Evolutionary conservation across 2,888 invertebrate genomes (phyloP).

Genomic region (Artemia sp.): DNA sequence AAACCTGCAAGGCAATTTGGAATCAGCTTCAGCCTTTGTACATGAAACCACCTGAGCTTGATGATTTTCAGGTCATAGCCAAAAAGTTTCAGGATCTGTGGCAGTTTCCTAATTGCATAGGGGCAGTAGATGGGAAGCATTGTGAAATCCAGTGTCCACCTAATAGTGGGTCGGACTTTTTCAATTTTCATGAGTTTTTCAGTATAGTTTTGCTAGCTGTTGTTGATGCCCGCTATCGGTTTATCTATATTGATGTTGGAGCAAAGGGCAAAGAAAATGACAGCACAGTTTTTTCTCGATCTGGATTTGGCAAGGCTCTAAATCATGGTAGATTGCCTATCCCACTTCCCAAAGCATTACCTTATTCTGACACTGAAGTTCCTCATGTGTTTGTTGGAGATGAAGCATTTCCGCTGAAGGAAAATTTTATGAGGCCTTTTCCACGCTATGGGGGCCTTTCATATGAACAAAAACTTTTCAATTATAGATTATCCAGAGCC

Average conservation of each 20-base stretch:
- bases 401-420: conserved; percentile 20
- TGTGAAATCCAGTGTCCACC: conserved; percentile 21
- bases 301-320: not conserved
- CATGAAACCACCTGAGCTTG: not conserved
- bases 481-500: conserved; percentile 3
- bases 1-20: not conserved
- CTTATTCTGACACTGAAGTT: not conserved
- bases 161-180: conserved; percentile 23
- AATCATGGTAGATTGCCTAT: not conserved
- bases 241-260: not conserved
- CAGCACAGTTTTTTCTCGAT: not conserved
- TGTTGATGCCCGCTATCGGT: not conserved
- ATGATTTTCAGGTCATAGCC: conserved; percentile 16
- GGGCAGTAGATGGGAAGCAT: conserved; percentile 26
- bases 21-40: not conserved
- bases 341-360: not conserved
- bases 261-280: conserved; percentile 5
- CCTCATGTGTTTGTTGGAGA: conserved; percentile 25
- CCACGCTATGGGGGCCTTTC: not conserved
- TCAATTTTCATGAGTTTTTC: not conserved
- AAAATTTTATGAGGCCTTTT: conserved; percentile 19
- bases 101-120: conserved; percentile 25
- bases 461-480: conserved; percentile 17
- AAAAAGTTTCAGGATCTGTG: conserved; percentile 22
- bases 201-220: not conserved